Conservation (phyloP, 2,797 vertebrate species). For the Tapirus indicus region DNA sequence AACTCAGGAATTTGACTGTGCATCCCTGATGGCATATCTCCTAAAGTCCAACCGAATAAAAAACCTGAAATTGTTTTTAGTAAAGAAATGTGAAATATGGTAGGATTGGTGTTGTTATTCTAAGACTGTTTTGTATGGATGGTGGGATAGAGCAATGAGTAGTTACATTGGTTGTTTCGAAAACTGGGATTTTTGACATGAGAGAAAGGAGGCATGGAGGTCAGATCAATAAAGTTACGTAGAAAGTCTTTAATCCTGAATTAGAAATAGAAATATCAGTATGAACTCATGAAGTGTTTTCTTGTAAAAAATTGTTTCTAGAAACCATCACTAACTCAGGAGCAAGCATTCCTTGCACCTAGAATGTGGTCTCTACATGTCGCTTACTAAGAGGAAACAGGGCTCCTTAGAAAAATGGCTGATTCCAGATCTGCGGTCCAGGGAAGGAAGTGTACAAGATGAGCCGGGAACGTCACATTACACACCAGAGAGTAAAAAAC, state of each 20-base stretch:
- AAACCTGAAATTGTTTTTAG: not conserved
- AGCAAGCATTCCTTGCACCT: not conserved
- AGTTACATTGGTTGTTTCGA: not conserved
- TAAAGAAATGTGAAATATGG: not conserved
- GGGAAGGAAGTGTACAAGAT: not conserved
- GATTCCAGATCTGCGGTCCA: not conserved
- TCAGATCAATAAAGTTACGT: not conserved
- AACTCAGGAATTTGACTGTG: not conserved
- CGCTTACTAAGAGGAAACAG: not conserved
- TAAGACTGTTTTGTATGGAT: not conserved
- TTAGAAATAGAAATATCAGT: not conserved
- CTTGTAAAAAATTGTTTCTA: not conserved
- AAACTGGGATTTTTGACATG: not conserved
- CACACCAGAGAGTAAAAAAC: not conserved
- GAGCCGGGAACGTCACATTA: not conserved
- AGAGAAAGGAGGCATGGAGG: not conserved
- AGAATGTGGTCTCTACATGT: not conserved
- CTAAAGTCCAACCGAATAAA: not conserved
- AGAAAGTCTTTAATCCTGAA: not conserved
- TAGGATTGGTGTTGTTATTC: not conserved
- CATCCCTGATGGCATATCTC: not conserved
- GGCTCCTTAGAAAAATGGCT: not conserved
- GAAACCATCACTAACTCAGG: not conserved
- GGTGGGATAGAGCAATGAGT: not conserved
- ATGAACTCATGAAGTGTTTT: not conserved